A percentile compares a stretch with the other conserved stretches of the same genome.
Conservation (phyloP, 2,888 invertebrate species). For the Troides aeacus region DNA sequence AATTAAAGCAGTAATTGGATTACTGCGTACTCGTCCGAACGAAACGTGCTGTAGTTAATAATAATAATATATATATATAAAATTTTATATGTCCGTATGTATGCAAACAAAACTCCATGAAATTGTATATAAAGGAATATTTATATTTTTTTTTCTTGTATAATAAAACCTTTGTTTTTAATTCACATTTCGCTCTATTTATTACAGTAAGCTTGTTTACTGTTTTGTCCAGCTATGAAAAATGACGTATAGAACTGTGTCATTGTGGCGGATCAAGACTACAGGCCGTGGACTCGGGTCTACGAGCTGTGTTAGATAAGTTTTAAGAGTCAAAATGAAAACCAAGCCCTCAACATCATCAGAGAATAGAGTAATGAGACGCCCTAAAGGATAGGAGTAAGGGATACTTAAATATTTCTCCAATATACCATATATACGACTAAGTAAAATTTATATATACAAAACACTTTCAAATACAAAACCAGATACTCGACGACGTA, state of each 20-base stretch:
- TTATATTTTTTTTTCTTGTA: no score
- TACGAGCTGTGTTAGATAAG: no score
- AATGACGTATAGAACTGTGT: constrained; percentile 7
- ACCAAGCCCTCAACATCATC: no score
- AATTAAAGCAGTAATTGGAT: background rate
- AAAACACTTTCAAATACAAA: background rate
- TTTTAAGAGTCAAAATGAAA: no score
- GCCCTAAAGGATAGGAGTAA: constrained; percentile 3
- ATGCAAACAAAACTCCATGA: no score
- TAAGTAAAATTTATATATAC: background rate
- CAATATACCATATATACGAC: background rate
- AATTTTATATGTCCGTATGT: no score
- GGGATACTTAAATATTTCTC: constrained; percentile 4
- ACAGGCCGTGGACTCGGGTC: no score
- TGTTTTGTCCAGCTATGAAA: constrained; percentile 3
- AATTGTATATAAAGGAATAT: no score
- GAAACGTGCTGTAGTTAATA: background rate
- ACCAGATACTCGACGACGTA: background rate
- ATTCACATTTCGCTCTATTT: background rate
- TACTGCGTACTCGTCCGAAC: constrained; percentile 17
- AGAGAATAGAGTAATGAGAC: background rate
- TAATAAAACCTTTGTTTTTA: no score
- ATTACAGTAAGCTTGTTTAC: constrained; percentile 7
- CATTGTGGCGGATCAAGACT: background rate
- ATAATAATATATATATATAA: no score